Evolutionary conservation across 2,113 vertebrate genomes (phyloP).

Genomic region (Romanogobio albipinnatus): DNA sequence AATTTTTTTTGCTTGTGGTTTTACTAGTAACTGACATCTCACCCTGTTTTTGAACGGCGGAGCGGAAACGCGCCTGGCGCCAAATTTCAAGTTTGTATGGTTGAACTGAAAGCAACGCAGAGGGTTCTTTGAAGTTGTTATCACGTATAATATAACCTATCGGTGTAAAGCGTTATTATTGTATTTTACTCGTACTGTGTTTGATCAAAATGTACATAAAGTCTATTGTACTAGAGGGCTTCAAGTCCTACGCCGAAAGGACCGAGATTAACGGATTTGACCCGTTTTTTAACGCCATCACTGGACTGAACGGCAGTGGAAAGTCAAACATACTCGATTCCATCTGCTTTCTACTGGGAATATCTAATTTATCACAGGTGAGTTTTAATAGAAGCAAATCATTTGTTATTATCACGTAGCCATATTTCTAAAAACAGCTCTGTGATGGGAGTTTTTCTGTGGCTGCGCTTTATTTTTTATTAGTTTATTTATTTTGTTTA

Average conservation of each 20-base stretch:
- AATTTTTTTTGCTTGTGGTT: background rate
- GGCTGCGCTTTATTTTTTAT: background rate
- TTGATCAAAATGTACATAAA: slow-evolving; percentile 86
- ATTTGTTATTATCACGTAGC: background rate
- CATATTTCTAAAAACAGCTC: background rate
- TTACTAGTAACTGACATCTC: background rate
- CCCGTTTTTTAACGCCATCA: slow-evolving; percentile 94
- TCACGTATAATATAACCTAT: background rate
- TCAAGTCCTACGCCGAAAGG: slow-evolving; percentile 95
- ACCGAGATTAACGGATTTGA: slow-evolving; percentile 91
- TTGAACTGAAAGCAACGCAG: background rate
- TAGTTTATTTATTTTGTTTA: background rate
- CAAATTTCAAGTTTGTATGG: slow-evolving; percentile 74
- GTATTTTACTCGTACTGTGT: background rate
- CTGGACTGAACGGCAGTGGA: slow-evolving; percentile 95
- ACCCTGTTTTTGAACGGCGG: background rate
- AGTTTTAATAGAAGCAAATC: slow-evolving; percentile 34
- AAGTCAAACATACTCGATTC: slow-evolving; percentile 97
- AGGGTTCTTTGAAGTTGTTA: background rate
- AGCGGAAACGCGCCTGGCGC: slow-evolving; percentile 64
- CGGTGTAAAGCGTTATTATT: background rate
- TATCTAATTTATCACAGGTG: slow-evolving; percentile 89
- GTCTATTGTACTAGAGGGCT: slow-evolving; percentile 90
- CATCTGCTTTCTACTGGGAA: slow-evolving; percentile 94
- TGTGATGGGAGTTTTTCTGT: background rate